Evolutionary conservation across 2,113 vertebrate genomes (phyloP).

Genomic region (Lampris megalopsis): DNA sequence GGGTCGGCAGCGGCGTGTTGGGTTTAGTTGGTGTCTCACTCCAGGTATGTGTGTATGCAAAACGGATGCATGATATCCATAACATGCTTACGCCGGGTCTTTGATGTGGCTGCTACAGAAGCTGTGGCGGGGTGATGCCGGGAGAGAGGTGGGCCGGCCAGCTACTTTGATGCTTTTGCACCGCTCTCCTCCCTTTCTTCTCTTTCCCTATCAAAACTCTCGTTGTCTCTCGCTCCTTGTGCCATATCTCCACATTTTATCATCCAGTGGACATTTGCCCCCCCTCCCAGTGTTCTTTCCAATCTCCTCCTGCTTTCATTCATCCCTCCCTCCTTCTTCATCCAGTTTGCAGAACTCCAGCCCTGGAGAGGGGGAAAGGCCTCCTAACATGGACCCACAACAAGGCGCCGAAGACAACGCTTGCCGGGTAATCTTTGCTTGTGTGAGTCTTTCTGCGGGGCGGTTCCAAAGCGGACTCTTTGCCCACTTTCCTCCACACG

Average conservation of each 20-base stretch:
- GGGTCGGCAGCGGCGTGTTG: not conserved
- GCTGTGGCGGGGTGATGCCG: conserved; percentile 36
- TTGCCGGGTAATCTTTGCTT: conserved; percentile 22
- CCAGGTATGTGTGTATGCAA: conserved; percentile 32
- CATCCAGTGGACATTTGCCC: not conserved
- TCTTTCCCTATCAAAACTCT: not conserved
- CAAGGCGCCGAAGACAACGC: conserved; percentile 43
- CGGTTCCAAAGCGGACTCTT: conserved; percentile 29
- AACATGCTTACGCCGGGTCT: conserved; percentile 32
- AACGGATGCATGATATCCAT: conserved; percentile 62
- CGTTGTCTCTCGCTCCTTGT: not conserved
- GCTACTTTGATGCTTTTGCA: not conserved
- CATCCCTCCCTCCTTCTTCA: not conserved
- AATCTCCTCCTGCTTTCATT: not conserved
- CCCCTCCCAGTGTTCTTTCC: not conserved
- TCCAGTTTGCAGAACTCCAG: conserved; percentile 14
- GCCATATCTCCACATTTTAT: not conserved
- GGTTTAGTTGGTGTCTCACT: conserved; percentile 1
- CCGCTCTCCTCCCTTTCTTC: not conserved
- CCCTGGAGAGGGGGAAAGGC: conserved; percentile 49
- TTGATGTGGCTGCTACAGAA: conserved; percentile 43
- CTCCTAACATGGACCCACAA: conserved; percentile 52
- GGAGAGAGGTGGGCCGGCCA: conserved; percentile 13
- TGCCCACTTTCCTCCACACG: conserved; percentile 3
- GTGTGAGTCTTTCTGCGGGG: conserved; percentile 34